Conservation (phyloP, 2,888 invertebrate genomes). For the Epicampocera succincta region DNA sequence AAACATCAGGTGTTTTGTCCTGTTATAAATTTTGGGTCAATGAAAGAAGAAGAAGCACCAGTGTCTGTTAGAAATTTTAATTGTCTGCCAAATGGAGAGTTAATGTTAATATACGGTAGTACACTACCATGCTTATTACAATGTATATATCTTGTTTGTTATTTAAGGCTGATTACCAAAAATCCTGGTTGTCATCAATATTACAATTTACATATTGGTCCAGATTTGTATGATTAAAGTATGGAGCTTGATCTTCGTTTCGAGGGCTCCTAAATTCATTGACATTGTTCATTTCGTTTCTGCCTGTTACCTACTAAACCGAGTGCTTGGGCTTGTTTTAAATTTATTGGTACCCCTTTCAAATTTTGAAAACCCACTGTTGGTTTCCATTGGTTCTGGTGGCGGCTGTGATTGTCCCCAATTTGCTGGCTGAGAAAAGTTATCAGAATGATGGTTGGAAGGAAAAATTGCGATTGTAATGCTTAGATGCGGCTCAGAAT, state of each 20-base stretch:
- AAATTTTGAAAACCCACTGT: slow-evolving; percentile 25
- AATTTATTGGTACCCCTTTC: slow-evolving; percentile 11
- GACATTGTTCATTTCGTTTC: slow-evolving; percentile 13
- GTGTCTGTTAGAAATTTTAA: too few relatives aligned
- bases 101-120: too few relatives aligned
- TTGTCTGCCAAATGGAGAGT: too few relatives aligned
- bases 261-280: slow-evolving; percentile 30
- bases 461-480: too few relatives aligned
- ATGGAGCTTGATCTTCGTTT: background rate
- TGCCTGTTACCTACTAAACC: background rate
- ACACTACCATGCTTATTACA: too few relatives aligned
- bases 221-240: slow-evolving; percentile 6
- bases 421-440: slow-evolving; percentile 1
- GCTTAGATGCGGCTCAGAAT: too few relatives aligned
- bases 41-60: too few relatives aligned
- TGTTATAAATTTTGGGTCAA: too few relatives aligned
- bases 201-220: slow-evolving; percentile 5
- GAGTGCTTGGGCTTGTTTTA: slow-evolving; percentile 22
- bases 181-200: slow-evolving; percentile 15
- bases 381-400: slow-evolving; percentile 40
- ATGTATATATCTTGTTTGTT: too few relatives aligned
- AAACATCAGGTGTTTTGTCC: too few relatives aligned
- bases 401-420: slow-evolving; percentile 23
- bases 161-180: background rate
- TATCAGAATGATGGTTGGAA: too few relatives aligned